These are phyloP conservation scores for Pinna nobilis DNA, from an alignment of 1,140 invertebrate genomes.

Conservation along the genomic window DNA sequence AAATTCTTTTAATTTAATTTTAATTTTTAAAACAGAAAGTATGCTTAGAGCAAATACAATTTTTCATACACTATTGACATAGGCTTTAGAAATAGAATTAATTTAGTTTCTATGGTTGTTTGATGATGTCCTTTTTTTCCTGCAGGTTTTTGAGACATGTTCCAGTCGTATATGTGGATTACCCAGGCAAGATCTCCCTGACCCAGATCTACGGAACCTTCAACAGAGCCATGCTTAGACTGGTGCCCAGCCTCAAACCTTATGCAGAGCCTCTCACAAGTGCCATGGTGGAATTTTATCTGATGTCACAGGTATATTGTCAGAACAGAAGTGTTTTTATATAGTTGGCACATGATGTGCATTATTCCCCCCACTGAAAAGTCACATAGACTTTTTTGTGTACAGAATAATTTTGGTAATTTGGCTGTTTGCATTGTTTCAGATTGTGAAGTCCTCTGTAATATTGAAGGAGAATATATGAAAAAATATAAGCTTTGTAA, in stretches of 20 bases:
- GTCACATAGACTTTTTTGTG: too few relatives aligned
- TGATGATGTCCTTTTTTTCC: background rate
- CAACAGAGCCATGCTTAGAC: constrained; percentile 95
- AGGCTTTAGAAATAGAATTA: background rate
- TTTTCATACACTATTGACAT: too few relatives aligned
- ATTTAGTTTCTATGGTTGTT: background rate
- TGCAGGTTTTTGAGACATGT: constrained; percentile 87
- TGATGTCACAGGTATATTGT: constrained; percentile 86
- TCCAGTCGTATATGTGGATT: constrained; percentile 99
- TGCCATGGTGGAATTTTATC: constrained; percentile 99
- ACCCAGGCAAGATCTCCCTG: constrained; percentile 97
- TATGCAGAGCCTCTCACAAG: constrained; percentile 98
- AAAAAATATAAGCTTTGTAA: too few relatives aligned
- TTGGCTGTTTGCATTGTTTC: too few relatives aligned
- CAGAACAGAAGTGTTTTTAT: background rate
- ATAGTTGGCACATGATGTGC: background rate
- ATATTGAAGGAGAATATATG: too few relatives aligned
- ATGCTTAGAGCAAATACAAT: too few relatives aligned
- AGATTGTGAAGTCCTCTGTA: too few relatives aligned
- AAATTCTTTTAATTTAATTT: too few relatives aligned
- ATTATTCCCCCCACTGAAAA: background rate
- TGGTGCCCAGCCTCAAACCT: constrained; percentile 91
- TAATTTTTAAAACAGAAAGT: too few relatives aligned
- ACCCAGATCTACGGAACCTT: constrained; percentile 98
- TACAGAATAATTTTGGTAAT: too few relatives aligned